Evolutionary conservation across 37 sponge, comb jelly and placozoan genomes (phyloP), one percentile per base, ranked within the genome.

Genomic region (Tethya wilhelma): DNA sequence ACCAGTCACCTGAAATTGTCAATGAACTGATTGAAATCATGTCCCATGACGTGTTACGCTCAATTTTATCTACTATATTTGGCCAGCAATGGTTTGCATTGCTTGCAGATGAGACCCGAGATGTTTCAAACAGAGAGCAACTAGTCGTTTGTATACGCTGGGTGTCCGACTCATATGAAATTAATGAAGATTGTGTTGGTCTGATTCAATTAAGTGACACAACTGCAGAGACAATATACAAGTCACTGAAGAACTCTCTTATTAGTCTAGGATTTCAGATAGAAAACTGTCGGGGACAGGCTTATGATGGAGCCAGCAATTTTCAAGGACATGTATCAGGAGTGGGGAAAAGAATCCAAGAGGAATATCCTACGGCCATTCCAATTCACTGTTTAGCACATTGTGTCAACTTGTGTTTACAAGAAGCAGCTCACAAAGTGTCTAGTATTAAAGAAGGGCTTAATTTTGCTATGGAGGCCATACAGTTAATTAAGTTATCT

Each of bases 191-290:
- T 17, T 36, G 29, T 4, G 5, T 67, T 34, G 36, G 38, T 4
- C 6, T 71, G 20, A 31, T 44, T 23, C 63, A 60, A 7, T 12
- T 90, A 31, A 42, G 29, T 67, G 49, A 1, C 17, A 85, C 77
- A 19, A 56, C 78, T 29, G 68, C 90, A 53, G 81, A 43, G 14
- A 67, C 69, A 33, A 14, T 84, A 26, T 28, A 42, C 28, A 30
- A 26, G 25, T 49, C 64, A 14, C 55, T 88, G 11, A 88, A 82
- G 66, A 78, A 81, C 56, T 40, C 44, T 40, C 69, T 88, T 12
- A 60, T 82, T 63, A 32, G 68, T 45, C 74, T 70, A 19, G 44
- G 42, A 19, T 43, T 87, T 38, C 72, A 64, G 34, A 31, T 79
- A 4, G 37, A 38, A 20, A 20, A 64, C 25, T 73, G 86, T 42